phyloP scores from a whole-genome alignment of 2,888 invertebrate species.

The Onthophagus sagittarius region DNA sequence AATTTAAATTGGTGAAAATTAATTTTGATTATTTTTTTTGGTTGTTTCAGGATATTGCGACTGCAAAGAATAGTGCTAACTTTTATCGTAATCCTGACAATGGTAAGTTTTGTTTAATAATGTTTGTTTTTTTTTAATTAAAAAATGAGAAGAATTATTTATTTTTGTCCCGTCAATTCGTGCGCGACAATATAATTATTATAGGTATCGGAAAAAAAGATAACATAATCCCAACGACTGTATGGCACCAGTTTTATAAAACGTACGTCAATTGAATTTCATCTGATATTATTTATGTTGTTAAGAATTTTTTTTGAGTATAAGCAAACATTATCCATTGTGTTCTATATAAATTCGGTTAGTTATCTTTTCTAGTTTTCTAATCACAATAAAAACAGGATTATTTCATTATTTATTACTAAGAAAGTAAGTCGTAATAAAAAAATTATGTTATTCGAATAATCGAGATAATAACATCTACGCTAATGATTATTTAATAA shows the following conservation, averaged over 20 bases:
- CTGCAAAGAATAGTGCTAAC: conserved; percentile 31
- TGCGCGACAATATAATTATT: background rate
- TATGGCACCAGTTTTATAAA: background rate
- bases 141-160: background rate
- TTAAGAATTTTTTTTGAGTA: background rate
- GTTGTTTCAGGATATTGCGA: conserved; percentile 37
- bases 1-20: background rate
- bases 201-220: background rate
- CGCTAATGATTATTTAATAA: too few relatives aligned
- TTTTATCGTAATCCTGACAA: conserved; percentile 33
- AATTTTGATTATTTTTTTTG: conserved; percentile 17
- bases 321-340: background rate
- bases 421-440: background rate
- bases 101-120: conserved; percentile 26
- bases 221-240: background rate
- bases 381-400: background rate
- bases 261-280: background rate
- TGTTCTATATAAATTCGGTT: background rate
- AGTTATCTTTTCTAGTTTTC: background rate
- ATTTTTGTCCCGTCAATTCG: background rate
- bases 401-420: background rate
- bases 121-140: background rate
- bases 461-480: too few relatives aligned
- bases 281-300: background rate
- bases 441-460: too few relatives aligned